Base-by-base conservation (phyloP, 2,888 invertebrate genomes). In the Chymomyza caudatula region DNA sequence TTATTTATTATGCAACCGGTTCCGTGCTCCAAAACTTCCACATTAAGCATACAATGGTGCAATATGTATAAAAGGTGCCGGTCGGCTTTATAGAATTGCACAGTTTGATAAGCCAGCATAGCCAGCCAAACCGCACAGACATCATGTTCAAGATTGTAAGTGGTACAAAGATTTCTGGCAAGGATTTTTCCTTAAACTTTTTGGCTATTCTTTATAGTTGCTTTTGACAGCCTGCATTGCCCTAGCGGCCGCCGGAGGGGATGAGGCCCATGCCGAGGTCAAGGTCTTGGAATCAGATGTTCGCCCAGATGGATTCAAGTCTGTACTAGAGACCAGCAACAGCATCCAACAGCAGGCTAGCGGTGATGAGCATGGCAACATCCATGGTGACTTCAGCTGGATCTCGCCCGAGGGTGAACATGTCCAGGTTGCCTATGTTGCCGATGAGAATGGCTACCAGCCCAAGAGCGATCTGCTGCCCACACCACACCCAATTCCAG, bases 381-480 rank as follows among this genome's bases (percentile, higher is more conserved):
- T 85, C 5, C 75, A 85, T 1, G 88, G 88, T 8, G 17, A 49
- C 13, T 88, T 67, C 55, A 56, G 65, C 29, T 88, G 77, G 77
- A 47, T 79, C 2, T 79, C 86, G 5, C 87, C 88, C 53, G 88
- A 88, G 58, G 88, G 88, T 8, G 78, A 76, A 19, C 78, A 81
- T 22, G 60, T 88, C 20, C 60, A 76, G 19, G 61, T 88, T 13
- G 19, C 43, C 3, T 88, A 88, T 71, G 71, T 78, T 19, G 88
- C 88, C 60, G 77, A 88, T 66, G 88, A 87, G 68, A 75, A 87
- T 57, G 88, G 88, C 20, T 88, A 83, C 67, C 85, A 87, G 60
- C 83, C 87, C 49, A 23, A 54, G 55, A 72, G 86, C 20, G 66
- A 55, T 4, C 47, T 57, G 23, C 65, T 86, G 64, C 88, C 86